Conservation (phyloP, 1,140 invertebrate species). For the Hypsibius dujardini region DNA sequence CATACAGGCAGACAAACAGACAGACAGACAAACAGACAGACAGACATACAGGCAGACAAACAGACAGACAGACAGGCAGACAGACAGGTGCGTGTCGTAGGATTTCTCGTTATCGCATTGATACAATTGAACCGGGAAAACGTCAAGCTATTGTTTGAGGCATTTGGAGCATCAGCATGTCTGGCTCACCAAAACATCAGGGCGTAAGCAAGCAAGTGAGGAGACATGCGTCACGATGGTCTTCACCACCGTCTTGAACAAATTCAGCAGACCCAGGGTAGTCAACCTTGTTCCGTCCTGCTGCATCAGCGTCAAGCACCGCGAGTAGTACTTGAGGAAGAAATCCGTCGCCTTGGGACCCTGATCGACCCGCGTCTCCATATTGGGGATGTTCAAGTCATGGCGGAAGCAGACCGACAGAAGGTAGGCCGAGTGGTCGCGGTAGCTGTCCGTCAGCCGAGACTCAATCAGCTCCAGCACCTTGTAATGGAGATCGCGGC, state of each 20-base stretch:
- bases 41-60: too few species aligned
- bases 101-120: background rate
- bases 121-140: too few species aligned
- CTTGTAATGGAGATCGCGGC: slow-evolving; percentile 5
- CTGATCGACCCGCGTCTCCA: slow-evolving; percentile 3
- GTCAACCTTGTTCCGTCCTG: background rate
- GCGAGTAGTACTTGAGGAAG: background rate
- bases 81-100: background rate
- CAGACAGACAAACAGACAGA: too few species aligned
- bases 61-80: too few species aligned
- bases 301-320: background rate
- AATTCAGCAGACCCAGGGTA: background rate
- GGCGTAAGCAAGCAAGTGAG: background rate
- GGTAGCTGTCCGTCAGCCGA: background rate
- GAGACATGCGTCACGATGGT: slow-evolving; percentile 13
- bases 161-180: too few species aligned
- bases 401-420: slow-evolving; percentile 3
- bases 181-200: background rate
- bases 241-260: slow-evolving; percentile 13
- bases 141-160: too few species aligned
- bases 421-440: slow-evolving; percentile 1
- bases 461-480: background rate
- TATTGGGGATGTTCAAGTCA: background rate
- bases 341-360: background rate
- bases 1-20: too few species aligned